phyloP scores from a whole-genome alignment of 2,113 vertebrate genomes.

The Axis porcinus region DNA sequence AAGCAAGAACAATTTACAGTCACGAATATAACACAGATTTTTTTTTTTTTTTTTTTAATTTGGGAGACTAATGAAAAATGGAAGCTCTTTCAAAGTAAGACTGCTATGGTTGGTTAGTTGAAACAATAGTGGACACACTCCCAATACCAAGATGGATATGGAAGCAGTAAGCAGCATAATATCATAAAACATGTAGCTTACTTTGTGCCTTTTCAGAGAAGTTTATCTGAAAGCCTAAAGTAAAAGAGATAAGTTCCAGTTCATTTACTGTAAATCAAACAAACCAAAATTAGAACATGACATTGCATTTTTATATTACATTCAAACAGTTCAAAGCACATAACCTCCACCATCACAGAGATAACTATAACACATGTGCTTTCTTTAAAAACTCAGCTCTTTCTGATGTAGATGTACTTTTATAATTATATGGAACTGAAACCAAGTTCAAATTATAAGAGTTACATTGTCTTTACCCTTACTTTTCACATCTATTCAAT shows the following conservation, averaged over 20 bases:
- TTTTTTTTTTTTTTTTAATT: neutral
- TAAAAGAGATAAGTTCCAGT: slow-evolving; percentile 75
- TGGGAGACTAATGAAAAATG: slow-evolving; percentile 60
- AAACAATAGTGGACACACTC: slow-evolving; percentile 75
- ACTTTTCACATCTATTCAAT: neutral
- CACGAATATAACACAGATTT: neutral
- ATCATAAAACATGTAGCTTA: slow-evolving; percentile 74
- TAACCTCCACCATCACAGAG: neutral
- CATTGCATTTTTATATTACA: slow-evolving; percentile 58
- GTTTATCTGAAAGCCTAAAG: slow-evolving; percentile 80
- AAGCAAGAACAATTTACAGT: slow-evolving; percentile 36
- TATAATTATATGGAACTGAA: neutral
- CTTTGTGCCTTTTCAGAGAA: slow-evolving; percentile 78
- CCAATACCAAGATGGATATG: slow-evolving; percentile 71
- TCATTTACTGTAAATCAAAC: slow-evolving; percentile 74
- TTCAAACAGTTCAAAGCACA: slow-evolving; percentile 4
- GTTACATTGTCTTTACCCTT: neutral
- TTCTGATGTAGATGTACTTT: neutral
- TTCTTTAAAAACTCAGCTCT: neutral
- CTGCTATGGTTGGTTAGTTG: slow-evolving; percentile 51
- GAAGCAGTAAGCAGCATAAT: slow-evolving; percentile 69
- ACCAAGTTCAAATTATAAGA: neutral
- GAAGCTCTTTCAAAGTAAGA: slow-evolving; percentile 64
- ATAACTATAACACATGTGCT: neutral
- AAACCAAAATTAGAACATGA: slow-evolving; percentile 65